Conservation (phyloP, 2,888 invertebrate species). For the Disparrhopalites patrizii region DNA sequence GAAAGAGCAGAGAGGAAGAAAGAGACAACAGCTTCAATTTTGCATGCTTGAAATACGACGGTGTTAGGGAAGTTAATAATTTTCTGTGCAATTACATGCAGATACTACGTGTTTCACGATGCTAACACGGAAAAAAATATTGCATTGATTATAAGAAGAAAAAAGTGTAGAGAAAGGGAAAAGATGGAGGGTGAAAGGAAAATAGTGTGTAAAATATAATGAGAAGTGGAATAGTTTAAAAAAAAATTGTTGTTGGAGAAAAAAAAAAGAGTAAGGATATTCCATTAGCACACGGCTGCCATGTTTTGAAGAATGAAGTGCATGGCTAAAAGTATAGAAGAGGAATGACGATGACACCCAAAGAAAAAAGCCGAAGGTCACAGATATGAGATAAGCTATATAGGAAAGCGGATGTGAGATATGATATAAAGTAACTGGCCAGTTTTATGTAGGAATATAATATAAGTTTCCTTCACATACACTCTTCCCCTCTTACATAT, state of each 20-base stretch:
- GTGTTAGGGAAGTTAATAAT: no score
- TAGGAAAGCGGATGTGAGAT: constrained; percentile 27
- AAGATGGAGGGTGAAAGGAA: no score
- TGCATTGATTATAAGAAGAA: not conserved
- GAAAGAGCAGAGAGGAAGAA: no score
- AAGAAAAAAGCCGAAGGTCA: constrained; percentile 30
- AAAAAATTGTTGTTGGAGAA: no score
- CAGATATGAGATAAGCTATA: constrained; percentile 28
- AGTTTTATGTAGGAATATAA: no score
- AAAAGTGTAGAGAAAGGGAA: not conserved
- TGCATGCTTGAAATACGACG: no score
- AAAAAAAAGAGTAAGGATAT: constrained; percentile 15
- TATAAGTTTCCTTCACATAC: no score
- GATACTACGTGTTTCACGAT: not conserved
- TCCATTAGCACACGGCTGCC: constrained; percentile 23
- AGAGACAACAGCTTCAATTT: no score
- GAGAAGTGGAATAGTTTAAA: not conserved
- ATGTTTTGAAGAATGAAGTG: constrained; percentile 14
- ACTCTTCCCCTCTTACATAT: no score
- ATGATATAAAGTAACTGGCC: constrained; percentile 12
- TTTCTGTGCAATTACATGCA: not conserved
- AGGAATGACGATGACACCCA: constrained; percentile 28
- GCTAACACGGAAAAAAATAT: not conserved
- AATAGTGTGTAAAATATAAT: no score
- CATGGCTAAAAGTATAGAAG: constrained; percentile 12